A percentile compares a stretch with the other conserved stretches of the same genome.
Conservation (phyloP, 2,797 vertebrate species). For the Tauraco hartlaubi region DNA sequence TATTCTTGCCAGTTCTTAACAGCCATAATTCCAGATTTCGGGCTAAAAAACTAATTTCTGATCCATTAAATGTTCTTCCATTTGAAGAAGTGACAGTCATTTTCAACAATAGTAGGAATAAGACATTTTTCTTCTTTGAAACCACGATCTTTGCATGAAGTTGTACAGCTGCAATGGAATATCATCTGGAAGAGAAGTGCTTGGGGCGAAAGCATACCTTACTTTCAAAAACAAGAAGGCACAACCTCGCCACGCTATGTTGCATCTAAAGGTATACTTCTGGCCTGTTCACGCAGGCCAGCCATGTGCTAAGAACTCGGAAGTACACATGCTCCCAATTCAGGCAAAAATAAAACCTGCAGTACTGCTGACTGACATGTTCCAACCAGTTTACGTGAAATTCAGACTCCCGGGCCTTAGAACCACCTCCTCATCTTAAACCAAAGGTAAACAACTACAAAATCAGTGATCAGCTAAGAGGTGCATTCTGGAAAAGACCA, state of each 20-base stretch:
- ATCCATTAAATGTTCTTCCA: neutral
- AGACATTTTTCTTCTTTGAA: neutral
- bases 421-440: neutral
- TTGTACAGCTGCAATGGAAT: neutral
- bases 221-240: neutral
- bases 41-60: neutral
- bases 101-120: neutral
- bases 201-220: constrained; percentile 5
- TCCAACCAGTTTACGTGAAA: neutral
- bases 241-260: neutral
- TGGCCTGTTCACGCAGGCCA: neutral
- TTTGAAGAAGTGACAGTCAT: neutral
- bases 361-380: neutral
- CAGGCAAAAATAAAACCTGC: neutral
- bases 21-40: neutral
- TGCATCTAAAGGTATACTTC: neutral
- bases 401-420: neutral
- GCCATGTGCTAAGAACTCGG: neutral
- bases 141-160: neutral
- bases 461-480: constrained; percentile 33
- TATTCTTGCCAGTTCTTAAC: neutral
- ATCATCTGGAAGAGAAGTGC: constrained; percentile 5
- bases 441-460: neutral
- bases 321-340: neutral
- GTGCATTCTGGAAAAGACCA: constrained; percentile 15